Percentiles rank a stretch among this genome's conserved stretches.
phyloP scores from a whole-genome alignment of 2,888 invertebrate genomes.

The Rhabditophanes sp. region DNA sequence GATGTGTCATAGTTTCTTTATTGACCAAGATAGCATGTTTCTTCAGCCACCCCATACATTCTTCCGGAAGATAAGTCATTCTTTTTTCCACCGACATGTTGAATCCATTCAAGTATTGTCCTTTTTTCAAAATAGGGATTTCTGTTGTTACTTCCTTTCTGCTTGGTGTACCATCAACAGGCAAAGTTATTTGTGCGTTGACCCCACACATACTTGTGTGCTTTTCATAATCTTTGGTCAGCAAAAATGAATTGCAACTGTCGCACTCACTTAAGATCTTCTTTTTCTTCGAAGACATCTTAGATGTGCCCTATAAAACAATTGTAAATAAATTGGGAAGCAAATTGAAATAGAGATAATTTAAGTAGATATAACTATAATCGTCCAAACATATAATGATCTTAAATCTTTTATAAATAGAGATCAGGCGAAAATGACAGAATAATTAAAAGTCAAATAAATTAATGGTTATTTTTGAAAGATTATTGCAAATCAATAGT shows the following conservation, averaged over 20 bases:
- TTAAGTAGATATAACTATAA: too few relatives aligned
- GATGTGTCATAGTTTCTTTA: constrained; percentile 19
- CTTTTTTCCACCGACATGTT: constrained; percentile 4
- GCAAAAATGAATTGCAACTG: constrained; percentile 11
- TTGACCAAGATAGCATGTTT: constrained; percentile 19
- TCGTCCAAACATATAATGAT: too few relatives aligned
- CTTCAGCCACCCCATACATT: constrained; percentile 9
- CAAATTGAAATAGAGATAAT: too few relatives aligned
- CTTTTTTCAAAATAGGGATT: constrained; percentile 6
- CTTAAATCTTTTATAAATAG: too few relatives aligned
- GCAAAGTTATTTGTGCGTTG: constrained; percentile 1
- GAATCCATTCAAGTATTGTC: constrained; percentile 1
- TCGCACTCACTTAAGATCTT: constrained; percentile 13
- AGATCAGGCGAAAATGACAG: not conserved
- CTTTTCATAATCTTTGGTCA: constrained; percentile 13
- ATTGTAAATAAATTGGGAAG: too few relatives aligned
- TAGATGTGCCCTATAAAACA: not conserved
- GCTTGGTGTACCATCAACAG: too few relatives aligned
- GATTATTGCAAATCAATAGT: constrained; percentile 12
- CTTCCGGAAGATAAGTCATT: constrained; percentile 5
- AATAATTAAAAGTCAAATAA: not conserved
- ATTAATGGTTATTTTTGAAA: not conserved
- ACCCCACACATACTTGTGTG: constrained; percentile 7
- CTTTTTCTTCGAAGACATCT: constrained; percentile 14
- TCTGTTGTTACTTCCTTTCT: too few relatives aligned